phyloP scores from a whole-genome alignment of 1,140 invertebrate species.

The Drosophila nikananu region DNA sequence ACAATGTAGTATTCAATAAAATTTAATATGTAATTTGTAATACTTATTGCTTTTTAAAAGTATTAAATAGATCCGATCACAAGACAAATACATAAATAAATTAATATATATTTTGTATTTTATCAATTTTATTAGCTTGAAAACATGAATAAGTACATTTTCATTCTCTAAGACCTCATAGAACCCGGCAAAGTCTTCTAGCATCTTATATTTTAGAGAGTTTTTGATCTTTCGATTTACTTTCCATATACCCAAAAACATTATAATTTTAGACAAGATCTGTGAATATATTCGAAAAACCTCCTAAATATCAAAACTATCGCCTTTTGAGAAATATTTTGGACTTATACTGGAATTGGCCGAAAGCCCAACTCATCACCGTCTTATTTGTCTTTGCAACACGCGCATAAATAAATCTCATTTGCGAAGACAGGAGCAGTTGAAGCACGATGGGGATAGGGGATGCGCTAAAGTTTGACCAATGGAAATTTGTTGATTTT shows the following conservation, averaged over 20 bases:
- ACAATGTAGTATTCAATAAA: background rate
- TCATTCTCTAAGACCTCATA: too few relatives aligned
- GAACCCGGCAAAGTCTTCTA: too few relatives aligned
- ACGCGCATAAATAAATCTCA: constrained; percentile 78
- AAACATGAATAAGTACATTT: too few relatives aligned
- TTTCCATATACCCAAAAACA: background rate
- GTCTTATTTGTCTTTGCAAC: constrained; percentile 63
- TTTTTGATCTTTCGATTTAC: too few relatives aligned
- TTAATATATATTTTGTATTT: too few relatives aligned
- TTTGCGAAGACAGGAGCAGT: constrained; percentile 36
- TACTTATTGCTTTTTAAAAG: background rate
- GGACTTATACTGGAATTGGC: background rate
- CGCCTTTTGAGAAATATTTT: background rate
- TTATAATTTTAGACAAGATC: background rate
- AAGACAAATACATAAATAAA: too few relatives aligned
- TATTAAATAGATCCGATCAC: too few relatives aligned
- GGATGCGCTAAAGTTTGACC: constrained; percentile 63
- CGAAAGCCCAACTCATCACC: constrained; percentile 6
- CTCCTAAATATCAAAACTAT: background rate
- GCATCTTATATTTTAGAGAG: too few relatives aligned
- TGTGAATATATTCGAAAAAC: background rate
- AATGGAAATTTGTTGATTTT: constrained; percentile 78
- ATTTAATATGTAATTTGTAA: background rate
- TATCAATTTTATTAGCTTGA: too few relatives aligned
- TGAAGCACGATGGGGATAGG: background rate